Evolutionary conservation across 2,797 vertebrate genomes (phyloP), one percentile per base, ranked within the genome.

Genomic region (Channallabes apus): DNA sequence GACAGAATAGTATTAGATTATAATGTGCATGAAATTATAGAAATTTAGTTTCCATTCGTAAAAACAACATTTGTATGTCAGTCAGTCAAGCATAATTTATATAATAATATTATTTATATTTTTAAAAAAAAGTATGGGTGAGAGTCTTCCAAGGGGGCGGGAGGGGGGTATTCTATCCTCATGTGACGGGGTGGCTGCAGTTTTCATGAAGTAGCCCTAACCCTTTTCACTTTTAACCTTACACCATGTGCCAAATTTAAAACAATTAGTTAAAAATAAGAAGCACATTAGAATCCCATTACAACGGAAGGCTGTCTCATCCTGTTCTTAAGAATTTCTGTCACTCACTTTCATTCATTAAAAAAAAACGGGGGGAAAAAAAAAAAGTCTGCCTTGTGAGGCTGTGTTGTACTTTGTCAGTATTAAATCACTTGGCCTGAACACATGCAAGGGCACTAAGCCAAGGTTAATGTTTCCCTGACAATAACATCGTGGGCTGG

Each of bases 391-490:
- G 88, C 56, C 83, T 75, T 84, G 54, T 35, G 82, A 67, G 85
- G 81, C 61, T 61, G 84, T 92, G 90, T 88, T 89, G 77, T 51
- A n/a, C 11, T 51, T 90, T 87, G 54, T 38, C 32, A 88, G 80
- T 71, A 86, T 93, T 91, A 90, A 91, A 87, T 87, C 88, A 90
- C 71, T 46, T 51, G 24, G 38, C 41, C 71, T 51, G 78, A 80
- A 15, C 59, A 86, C 84, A 46, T 68, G 85, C 71, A 61, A 88
- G 88, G 87, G 89, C 90, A 87, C 88, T 0, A 20, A 27, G 86
- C 88, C 87, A 86, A 73, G 91, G 86, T 86, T 75, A 86, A 82
- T 67, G 81, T 18, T 81, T 89, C 90, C 89, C 86, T 89, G 24
- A 89, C 88, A 85, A 87, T 80, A 38, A 87, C 85, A 86, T 88